Conservation (phyloP, 2,797 vertebrate genomes). For the Tiaroga cobitis region DNA sequence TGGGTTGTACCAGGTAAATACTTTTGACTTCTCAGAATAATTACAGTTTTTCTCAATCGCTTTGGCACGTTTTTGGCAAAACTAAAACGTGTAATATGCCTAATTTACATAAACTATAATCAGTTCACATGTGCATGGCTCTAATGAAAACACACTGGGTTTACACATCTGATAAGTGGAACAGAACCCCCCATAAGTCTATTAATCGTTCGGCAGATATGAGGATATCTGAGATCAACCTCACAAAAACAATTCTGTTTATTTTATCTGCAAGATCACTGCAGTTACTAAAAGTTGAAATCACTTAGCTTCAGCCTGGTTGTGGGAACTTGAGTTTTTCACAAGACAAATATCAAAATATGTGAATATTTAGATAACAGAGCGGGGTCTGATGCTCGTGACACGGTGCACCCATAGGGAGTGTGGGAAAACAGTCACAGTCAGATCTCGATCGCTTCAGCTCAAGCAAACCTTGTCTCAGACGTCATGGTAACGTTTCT, state of each 20-base stretch:
- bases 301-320: background rate
- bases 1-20: too few relatives aligned
- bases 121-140: background rate
- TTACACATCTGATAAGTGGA: background rate
- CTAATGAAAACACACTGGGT: background rate
- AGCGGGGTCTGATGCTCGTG: background rate
- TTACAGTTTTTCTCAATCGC: too few relatives aligned
- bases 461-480: background rate
- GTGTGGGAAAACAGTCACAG: background rate
- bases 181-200: background rate
- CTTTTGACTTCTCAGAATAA: background rate
- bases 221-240: background rate
- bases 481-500: background rate
- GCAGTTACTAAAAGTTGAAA: background rate
- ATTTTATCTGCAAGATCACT: background rate
- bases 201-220: background rate
- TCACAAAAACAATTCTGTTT: constrained; percentile 1
- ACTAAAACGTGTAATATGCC: background rate
- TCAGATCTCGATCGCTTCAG: constrained; percentile 1
- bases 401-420: background rate
- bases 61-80: too few relatives aligned
- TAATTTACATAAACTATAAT: background rate
- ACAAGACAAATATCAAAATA: background rate
- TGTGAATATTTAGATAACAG: constrained; percentile 17
- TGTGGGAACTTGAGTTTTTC: background rate